phyloP scores from a whole-genome alignment of 1,140 invertebrate genomes.

The Trichonephila inaurata region DNA sequence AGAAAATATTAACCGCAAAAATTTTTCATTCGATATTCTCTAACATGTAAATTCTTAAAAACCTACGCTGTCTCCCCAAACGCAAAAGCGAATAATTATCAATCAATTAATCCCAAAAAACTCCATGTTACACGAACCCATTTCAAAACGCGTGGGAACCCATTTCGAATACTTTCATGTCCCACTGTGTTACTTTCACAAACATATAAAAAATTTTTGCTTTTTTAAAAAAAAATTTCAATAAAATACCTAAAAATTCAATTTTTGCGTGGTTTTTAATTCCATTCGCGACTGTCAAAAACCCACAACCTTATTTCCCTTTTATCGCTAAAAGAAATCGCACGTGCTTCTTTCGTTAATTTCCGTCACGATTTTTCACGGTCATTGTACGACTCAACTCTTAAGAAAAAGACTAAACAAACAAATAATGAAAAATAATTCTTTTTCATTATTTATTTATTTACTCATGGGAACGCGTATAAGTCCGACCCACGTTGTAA shows the following conservation, averaged over 20 bases:
- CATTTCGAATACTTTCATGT: background rate
- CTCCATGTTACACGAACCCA: background rate
- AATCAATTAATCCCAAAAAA: background rate
- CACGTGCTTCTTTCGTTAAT: conserved; percentile 6
- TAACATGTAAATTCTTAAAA: background rate
- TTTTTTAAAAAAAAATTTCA: background rate
- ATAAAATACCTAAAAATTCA: background rate
- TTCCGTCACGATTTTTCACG: conserved; percentile 8
- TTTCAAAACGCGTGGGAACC: background rate
- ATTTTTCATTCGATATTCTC: no score
- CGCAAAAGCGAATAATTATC: background rate
- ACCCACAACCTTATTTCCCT: background rate
- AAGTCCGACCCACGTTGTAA: background rate
- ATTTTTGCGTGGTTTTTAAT: conserved; percentile 18
- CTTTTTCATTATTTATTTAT: conserved; percentile 4
- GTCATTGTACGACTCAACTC: conserved; percentile 6
- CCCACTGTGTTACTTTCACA: background rate
- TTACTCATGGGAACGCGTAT: background rate
- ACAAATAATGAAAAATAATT: background rate
- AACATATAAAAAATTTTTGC: background rate
- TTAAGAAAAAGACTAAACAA: background rate
- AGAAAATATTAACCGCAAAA: no score
- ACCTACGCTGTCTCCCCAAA: background rate
- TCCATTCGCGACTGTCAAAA: background rate
- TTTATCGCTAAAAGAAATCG: background rate